Percentiles rank a stretch among this genome's conserved stretches.
Evolutionary conservation across 2,888 invertebrate genomes (phyloP).

Genomic region (Caenorhabditis afra): DNA sequence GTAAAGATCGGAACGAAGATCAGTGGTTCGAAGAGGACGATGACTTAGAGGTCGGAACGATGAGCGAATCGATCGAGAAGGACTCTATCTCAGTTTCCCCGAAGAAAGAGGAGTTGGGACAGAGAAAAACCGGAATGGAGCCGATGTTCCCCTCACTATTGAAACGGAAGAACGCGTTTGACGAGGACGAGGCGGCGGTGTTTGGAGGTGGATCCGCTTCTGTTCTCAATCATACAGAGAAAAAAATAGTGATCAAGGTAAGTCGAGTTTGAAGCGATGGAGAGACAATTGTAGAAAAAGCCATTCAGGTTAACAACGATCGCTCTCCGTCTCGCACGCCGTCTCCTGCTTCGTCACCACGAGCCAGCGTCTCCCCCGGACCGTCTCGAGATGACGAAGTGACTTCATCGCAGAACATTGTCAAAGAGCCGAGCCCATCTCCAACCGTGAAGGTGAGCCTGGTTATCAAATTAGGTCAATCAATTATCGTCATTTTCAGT

Average conservation of each 20-base stretch:
- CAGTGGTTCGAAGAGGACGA: constrained; percentile 78
- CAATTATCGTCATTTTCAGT: constrained; percentile 53
- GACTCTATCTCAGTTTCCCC: constrained; percentile 50
- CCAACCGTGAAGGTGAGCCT: constrained; percentile 50
- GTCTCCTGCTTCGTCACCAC: constrained; percentile 54
- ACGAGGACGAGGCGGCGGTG: constrained; percentile 64
- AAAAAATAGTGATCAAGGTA: constrained; percentile 70
- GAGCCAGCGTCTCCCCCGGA: constrained; percentile 54
- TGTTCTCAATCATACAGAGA: constrained; percentile 42
- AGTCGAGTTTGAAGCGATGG: background rate
- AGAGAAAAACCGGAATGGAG: constrained; percentile 74
- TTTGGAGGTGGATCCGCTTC: constrained; percentile 45
- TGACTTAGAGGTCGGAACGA: constrained; percentile 62
- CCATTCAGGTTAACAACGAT: constrained; percentile 53
- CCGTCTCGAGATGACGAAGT: constrained; percentile 70
- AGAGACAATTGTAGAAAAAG: constrained; percentile 25
- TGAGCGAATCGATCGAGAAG: constrained; percentile 53
- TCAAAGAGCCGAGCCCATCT: constrained; percentile 53
- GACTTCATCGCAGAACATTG: constrained; percentile 64
- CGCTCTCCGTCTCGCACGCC: constrained; percentile 58
- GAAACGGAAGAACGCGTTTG: constrained; percentile 63
- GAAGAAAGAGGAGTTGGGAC: constrained; percentile 49
- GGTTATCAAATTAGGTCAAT: no score
- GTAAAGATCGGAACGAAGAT: constrained; percentile 71
- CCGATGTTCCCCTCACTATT: constrained; percentile 75